These are phyloP conservation scores for Hesperophylax magnus DNA, from an alignment of 1,140 invertebrate species.

Conservation along the genomic window DNA sequence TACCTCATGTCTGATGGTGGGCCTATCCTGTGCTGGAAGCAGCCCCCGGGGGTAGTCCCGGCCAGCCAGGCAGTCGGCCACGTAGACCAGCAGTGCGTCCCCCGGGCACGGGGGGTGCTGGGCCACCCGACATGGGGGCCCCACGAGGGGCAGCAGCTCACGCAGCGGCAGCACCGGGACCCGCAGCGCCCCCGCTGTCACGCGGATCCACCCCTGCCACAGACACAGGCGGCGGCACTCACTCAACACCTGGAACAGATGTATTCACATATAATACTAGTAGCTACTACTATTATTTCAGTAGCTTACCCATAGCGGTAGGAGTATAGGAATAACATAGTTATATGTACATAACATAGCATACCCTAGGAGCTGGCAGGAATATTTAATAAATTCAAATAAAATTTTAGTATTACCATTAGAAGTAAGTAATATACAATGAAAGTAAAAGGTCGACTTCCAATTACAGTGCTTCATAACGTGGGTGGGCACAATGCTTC, in stretches of 20 bases:
- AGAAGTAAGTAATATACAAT: too few relatives aligned
- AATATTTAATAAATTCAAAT: too few relatives aligned
- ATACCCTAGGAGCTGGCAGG: too few relatives aligned
- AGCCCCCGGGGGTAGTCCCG: constrained; percentile 90
- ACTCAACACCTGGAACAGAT: constrained; percentile 48
- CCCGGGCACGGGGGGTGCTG: constrained; percentile 70
- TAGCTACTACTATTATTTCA: too few relatives aligned
- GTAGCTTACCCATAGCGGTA: too few relatives aligned
- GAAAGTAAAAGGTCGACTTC: too few relatives aligned
- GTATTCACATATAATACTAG: too few relatives aligned
- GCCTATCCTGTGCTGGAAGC: constrained; percentile 79
- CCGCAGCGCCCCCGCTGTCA: constrained; percentile 47
- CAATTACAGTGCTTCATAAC: too few relatives aligned
- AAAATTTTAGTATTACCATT: too few relatives aligned
- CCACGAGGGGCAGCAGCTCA: constrained; percentile 59
- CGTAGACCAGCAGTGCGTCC: constrained; percentile 93
- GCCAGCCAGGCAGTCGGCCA: constrained; percentile 94
- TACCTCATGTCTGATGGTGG: constrained; percentile 82
- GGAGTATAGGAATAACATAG: too few relatives aligned
- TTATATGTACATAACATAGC: too few relatives aligned
- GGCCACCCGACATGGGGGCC: constrained; percentile 48
- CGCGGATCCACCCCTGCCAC: constrained; percentile 53
- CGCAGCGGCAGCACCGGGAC: constrained; percentile 59
- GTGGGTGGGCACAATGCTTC: too few relatives aligned
- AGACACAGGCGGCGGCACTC: constrained; percentile 48